Evolutionary conservation across 2,113 vertebrate species (phyloP).

Genomic region (Parus major): DNA sequence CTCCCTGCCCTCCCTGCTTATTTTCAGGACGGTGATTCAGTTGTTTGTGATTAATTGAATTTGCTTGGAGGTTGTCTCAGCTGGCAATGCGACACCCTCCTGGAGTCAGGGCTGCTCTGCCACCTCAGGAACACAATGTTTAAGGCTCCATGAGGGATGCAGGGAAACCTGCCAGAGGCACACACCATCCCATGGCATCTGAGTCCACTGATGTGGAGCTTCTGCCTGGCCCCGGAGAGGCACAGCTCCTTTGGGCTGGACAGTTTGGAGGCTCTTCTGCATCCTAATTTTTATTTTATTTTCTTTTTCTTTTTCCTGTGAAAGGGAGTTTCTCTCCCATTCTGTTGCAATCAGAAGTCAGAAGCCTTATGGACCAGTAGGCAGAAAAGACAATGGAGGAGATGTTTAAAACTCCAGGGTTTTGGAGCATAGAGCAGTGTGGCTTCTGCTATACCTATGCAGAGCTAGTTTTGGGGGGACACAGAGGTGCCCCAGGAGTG

Average conservation of each 20-base stretch:
- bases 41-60: slow-evolving; percentile 22
- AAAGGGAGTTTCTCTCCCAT: background rate
- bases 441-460: background rate
- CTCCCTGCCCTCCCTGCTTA: background rate
- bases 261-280: background rate
- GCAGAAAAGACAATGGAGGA: background rate
- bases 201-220: background rate
- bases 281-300: background rate
- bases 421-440: background rate
- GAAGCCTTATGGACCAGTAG: background rate
- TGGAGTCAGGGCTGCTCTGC: background rate
- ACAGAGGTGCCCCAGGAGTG: background rate
- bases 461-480: background rate
- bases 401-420: background rate
- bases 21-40: slow-evolving; percentile 33
- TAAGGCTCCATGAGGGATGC: background rate
- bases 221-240: background rate
- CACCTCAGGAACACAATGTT: rapidly evolving
- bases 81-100: background rate
- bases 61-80: slow-evolving; percentile 6
- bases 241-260: background rate
- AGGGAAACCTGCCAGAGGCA: background rate
- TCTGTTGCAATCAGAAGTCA: background rate
- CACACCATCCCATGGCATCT: rapidly evolving
- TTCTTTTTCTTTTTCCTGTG: background rate